These are phyloP conservation scores for Lindbergichthys nudifrons DNA, from an alignment of 2,797 vertebrate species.

Conservation along the genomic window DNA sequence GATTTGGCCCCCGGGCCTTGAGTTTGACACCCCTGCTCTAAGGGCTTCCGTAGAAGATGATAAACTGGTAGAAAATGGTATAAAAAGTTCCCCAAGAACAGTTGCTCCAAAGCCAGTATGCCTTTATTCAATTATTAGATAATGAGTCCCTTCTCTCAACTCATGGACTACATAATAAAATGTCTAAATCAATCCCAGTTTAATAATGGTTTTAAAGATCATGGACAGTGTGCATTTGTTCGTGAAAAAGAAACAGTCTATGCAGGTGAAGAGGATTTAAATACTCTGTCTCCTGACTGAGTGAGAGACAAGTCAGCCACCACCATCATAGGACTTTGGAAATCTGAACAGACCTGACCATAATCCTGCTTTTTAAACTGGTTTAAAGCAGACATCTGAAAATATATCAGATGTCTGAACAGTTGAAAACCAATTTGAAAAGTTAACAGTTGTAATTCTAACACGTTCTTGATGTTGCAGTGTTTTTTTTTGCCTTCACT, in stretches of 20 bases:
- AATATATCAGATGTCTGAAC: too few species aligned
- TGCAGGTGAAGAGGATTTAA: neutral
- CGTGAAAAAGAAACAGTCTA: neutral
- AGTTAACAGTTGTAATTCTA: neutral
- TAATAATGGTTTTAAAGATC: neutral
- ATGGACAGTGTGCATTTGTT: neutral
- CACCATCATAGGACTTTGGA: neutral
- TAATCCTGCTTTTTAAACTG: neutral
- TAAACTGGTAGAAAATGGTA: neutral
- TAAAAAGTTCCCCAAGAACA: neutral
- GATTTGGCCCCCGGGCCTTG: too few species aligned
- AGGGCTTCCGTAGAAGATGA: neutral
- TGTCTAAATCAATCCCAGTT: neutral
- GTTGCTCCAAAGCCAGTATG: neutral
- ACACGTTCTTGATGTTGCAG: neutral
- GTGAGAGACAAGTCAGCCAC: neutral
- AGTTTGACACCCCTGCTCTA: too few species aligned
- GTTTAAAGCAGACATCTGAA: neutral
- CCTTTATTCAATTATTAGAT: neutral
- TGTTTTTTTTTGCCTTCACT: neutral
- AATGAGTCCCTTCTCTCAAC: neutral
- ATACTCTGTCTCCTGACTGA: neutral
- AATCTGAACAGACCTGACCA: neutral
- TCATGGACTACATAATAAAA: neutral
- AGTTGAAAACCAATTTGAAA: too few species aligned